Conservation (phyloP, 1,140 invertebrate genomes). For the Probaryconus sp. region DNA sequence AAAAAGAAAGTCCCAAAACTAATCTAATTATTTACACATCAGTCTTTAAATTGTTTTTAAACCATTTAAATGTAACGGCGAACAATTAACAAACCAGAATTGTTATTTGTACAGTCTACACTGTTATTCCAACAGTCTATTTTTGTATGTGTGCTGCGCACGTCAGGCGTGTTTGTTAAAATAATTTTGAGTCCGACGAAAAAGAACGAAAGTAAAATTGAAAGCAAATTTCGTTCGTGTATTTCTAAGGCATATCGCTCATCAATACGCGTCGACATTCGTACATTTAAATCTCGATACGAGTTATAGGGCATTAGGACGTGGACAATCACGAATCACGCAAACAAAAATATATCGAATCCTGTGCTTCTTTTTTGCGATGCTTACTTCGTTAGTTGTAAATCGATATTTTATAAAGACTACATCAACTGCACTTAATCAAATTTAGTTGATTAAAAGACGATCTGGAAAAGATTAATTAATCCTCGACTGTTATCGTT, state of each 20-base stretch:
- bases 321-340: conserved; percentile 32
- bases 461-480: conserved; percentile 4
- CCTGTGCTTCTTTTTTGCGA: conserved; percentile 21
- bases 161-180: no score
- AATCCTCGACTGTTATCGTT: no score
- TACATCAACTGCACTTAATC: conserved; percentile 16
- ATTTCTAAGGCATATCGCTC: conserved; percentile 27
- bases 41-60: no score
- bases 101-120: no score
- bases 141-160: no score
- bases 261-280: conserved; percentile 17
- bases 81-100: no score
- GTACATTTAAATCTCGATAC: conserved; percentile 22
- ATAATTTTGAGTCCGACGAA: no score
- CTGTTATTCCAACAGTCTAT: no score
- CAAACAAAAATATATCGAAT: conserved; percentile 25
- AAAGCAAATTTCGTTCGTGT: neutral
- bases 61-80: no score
- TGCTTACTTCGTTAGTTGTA: conserved; percentile 24
- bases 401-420: conserved; percentile 37
- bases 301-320: conserved; percentile 36
- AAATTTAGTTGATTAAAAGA: conserved; percentile 24
- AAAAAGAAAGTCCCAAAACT: no score
- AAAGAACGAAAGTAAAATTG: no score
- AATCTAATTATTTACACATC: no score